These are phyloP conservation scores for Neofelis nebulosa DNA, from an alignment of 2,113 vertebrate genomes.

Conservation along the genomic window DNA sequence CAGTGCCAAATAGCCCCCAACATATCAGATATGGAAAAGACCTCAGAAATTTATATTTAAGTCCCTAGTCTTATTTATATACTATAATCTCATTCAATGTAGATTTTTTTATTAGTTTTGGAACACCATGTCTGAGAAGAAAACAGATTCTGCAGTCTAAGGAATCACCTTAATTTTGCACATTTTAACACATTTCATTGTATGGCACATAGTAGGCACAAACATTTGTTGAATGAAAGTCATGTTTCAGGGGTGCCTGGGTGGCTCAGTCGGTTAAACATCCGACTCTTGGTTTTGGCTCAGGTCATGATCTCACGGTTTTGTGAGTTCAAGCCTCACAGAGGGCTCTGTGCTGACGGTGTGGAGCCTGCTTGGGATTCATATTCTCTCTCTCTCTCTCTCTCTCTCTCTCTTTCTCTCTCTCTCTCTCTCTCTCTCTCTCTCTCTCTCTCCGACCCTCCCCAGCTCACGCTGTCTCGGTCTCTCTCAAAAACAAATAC, in stretches of 20 bases:
- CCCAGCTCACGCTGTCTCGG: too few relatives aligned
- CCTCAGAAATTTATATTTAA: not conserved
- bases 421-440: too few relatives aligned
- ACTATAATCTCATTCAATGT: not conserved
- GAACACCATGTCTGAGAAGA: conserved; percentile 25
- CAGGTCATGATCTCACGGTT: too few relatives aligned
- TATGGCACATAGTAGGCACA: not conserved
- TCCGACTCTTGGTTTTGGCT: too few relatives aligned
- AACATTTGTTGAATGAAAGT: conserved; percentile 27
- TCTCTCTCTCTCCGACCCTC: too few relatives aligned
- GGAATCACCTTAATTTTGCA: not conserved
- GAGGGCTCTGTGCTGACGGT: too few relatives aligned
- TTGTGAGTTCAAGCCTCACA: too few relatives aligned
- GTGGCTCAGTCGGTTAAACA: too few relatives aligned
- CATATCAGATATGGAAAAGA: not conserved
- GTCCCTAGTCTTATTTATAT: not conserved
- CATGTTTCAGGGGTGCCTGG: not conserved
- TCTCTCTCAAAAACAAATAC: too few relatives aligned
- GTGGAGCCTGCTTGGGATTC: too few relatives aligned
- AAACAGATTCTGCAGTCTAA: conserved; percentile 13
- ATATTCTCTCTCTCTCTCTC: too few relatives aligned
- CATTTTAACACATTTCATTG: conserved; percentile 21
- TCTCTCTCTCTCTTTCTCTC: too few relatives aligned
- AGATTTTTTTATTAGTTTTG: not conserved
- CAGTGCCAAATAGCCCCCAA: not conserved